Conservation (phyloP, 2,797 vertebrate species). For the Hylomyscus alleni region DNA sequence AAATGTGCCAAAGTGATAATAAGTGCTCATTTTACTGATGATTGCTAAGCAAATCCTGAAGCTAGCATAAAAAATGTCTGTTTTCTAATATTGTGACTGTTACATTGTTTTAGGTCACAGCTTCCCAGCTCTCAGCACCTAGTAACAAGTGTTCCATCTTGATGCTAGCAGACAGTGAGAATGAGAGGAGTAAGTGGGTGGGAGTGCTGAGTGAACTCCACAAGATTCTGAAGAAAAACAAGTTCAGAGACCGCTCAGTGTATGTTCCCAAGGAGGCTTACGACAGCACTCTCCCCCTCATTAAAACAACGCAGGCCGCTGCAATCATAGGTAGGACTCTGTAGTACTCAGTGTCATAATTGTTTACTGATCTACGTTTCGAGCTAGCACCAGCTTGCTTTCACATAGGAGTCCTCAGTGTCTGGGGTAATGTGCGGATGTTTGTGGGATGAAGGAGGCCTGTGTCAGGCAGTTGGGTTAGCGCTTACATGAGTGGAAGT, state of each 20-base stretch:
- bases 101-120: slow-evolving; percentile 93
- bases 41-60: background rate
- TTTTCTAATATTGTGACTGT: slow-evolving; percentile 52
- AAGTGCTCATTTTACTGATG: slow-evolving; percentile 39
- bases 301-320: slow-evolving; percentile 98
- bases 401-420: background rate
- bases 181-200: slow-evolving; percentile 98
- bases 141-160: slow-evolving; percentile 97
- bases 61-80: background rate
- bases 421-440: background rate
- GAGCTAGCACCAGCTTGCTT: background rate
- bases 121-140: slow-evolving; percentile 95
- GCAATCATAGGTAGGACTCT: slow-evolving; percentile 94
- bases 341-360: background rate
- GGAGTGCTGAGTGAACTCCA: slow-evolving; percentile 97
- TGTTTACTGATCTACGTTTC: background rate
- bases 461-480: background rate
- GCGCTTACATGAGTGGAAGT: background rate
- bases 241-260: slow-evolving; percentile 98
- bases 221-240: slow-evolving; percentile 98
- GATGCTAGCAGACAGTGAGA: slow-evolving; percentile 97
- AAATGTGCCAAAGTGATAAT: slow-evolving; percentile 21
- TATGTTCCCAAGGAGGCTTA: slow-evolving; percentile 99
- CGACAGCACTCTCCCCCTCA: slow-evolving; percentile 98
- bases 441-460: background rate